These are phyloP conservation scores for Procambarus virginalis DNA, from an alignment of 1,140 invertebrate genomes.

Conservation along the genomic window DNA sequence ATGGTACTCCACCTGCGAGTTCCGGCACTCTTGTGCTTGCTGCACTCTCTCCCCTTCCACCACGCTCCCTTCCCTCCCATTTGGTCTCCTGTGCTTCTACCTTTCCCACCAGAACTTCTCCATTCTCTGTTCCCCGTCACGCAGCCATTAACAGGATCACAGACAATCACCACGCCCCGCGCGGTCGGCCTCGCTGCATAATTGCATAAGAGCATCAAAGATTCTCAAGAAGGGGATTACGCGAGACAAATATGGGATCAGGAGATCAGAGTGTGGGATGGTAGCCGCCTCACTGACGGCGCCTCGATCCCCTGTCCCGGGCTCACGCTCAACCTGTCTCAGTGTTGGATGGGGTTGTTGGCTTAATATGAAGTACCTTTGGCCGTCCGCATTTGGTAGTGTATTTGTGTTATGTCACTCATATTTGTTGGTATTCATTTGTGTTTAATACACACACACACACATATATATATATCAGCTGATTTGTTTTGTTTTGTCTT, in stretches of 20 bases:
- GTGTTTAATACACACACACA: no score
- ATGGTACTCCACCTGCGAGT: not conserved
- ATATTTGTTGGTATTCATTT: no score
- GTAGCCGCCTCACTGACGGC: not conserved
- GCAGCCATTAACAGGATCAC: not conserved
- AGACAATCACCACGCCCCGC: not conserved
- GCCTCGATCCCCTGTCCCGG: no score
- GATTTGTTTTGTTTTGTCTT: no score
- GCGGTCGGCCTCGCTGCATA: not conserved
- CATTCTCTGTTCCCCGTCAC: not conserved
- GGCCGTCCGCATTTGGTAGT: no score
- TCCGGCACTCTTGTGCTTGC: not conserved
- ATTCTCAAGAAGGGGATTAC: conserved; percentile 8
- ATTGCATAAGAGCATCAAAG: conserved; percentile 5
- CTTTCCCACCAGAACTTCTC: not conserved
- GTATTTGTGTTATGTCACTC: no score
- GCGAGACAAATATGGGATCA: not conserved
- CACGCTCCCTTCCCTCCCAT: not conserved
- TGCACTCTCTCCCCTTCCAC: not conserved
- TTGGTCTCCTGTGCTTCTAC: not conserved
- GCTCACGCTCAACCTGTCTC: no score
- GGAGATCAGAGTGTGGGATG: not conserved
- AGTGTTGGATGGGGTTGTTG: no score
- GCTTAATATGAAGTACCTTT: no score
- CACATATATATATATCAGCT: no score